A percentile compares a stretch with the other conserved stretches of the same genome.
Conservation (phyloP, 2,888 invertebrate genomes). For the Drosophila ustulata region DNA sequence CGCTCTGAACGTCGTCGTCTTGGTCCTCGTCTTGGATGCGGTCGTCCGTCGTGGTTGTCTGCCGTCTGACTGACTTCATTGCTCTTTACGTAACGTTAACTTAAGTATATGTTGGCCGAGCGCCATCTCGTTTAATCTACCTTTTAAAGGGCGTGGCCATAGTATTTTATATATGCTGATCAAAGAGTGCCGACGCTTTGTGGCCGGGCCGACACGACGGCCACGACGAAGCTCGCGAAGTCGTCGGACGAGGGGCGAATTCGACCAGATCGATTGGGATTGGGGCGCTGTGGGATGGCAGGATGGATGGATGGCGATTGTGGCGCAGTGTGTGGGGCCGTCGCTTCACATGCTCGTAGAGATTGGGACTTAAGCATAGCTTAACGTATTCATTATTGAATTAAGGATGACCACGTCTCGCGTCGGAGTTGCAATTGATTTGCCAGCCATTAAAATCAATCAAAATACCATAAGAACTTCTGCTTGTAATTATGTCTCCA, state of each 20-base stretch:
- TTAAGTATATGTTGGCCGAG: slow-evolving; percentile 83
- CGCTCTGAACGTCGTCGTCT: slow-evolving; percentile 32
- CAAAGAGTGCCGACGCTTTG: slow-evolving; percentile 85
- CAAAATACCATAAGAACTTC: slow-evolving; percentile 60
- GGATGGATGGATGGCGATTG: slow-evolving; percentile 3
- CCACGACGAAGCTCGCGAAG: slow-evolving; percentile 16
- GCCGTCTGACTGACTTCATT: slow-evolving; percentile 78
- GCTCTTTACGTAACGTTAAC: slow-evolving; percentile 80
- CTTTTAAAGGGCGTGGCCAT: slow-evolving; percentile 84
- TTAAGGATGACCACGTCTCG: slow-evolving; percentile 81
- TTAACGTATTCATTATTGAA: slow-evolving; percentile 78
- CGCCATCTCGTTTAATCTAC: slow-evolving; percentile 85
- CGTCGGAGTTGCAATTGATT: slow-evolving; percentile 71
- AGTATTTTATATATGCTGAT: slow-evolving; percentile 85
- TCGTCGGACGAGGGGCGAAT: slow-evolving; percentile 35
- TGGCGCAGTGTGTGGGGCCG: slow-evolving; percentile 37
- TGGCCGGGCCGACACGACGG: slow-evolving; percentile 73
- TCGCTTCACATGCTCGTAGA: slow-evolving; percentile 13
- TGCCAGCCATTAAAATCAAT: slow-evolving; percentile 78
- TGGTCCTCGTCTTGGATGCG: slow-evolving; percentile 19
- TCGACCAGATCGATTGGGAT: slow-evolving; percentile 21
- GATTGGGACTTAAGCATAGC: slow-evolving; percentile 45
- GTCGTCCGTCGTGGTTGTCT: slow-evolving; percentile 22
- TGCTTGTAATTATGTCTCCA: slow-evolving; percentile 25
- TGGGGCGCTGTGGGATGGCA: not conserved